phyloP scores from a whole-genome alignment of 2,113 vertebrate genomes.

The Seriola rivoliana region DNA sequence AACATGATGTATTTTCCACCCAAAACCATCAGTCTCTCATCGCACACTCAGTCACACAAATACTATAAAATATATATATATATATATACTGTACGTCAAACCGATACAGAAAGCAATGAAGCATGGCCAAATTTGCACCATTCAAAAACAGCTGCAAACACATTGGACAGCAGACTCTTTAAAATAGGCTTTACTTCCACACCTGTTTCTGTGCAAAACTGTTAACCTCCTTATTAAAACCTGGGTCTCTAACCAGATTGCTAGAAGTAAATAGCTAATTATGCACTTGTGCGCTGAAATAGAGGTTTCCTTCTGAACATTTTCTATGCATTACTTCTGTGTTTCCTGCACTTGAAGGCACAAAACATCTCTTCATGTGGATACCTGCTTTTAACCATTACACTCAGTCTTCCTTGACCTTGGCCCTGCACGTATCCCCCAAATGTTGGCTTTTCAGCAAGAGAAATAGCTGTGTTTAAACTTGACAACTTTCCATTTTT shows the following conservation, averaged over 20 bases:
- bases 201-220: background rate
- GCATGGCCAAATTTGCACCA: background rate
- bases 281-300: too few relatives aligned
- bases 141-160: background rate
- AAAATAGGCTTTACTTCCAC: background rate
- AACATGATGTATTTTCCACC: background rate
- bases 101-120: background rate
- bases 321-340: too few relatives aligned
- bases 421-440: background rate
- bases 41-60: background rate
- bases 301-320: too few relatives aligned
- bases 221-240: background rate
- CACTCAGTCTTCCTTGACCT: constrained; percentile 3
- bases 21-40: background rate
- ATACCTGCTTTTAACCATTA: background rate
- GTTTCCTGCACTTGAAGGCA: too few relatives aligned
- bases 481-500: constrained; percentile 29
- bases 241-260: background rate
- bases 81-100: background rate
- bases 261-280: background rate
- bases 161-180: background rate
- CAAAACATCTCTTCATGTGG: too few relatives aligned
- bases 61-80: too few relatives aligned
- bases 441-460: constrained; percentile 46
- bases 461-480: constrained; percentile 24